A percentile compares a stretch with the other conserved stretches of the same genome.
Evolutionary conservation across 1,140 invertebrate genomes (phyloP).

Genomic region (Bombus confusus): DNA sequence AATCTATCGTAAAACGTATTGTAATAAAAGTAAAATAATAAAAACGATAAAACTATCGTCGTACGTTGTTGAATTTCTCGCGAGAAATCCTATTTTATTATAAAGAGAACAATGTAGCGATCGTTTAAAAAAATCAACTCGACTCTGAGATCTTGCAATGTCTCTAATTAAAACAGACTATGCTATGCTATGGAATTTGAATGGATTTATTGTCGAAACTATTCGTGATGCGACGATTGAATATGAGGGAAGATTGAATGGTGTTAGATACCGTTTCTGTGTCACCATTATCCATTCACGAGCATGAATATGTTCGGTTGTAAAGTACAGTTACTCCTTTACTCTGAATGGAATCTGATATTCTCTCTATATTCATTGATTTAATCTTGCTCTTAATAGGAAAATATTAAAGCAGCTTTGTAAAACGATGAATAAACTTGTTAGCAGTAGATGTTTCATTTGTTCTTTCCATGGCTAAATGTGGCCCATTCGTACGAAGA

Average conservation of each 20-base stretch:
- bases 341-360: conserved; percentile 16
- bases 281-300: conserved; percentile 32
- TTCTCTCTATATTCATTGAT: background rate
- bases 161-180: background rate
- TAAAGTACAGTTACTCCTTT: conserved; percentile 11
- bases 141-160: background rate
- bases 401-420: background rate
- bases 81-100: too few relatives aligned
- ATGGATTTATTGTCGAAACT: conserved; percentile 17
- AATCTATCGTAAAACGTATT: too few relatives aligned
- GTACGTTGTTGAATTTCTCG: too few relatives aligned
- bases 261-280: conserved; percentile 3
- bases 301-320: conserved; percentile 11
- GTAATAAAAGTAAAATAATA: too few relatives aligned
- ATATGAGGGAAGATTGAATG: background rate
- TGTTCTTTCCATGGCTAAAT: background rate
- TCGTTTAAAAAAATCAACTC: background rate
- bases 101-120: too few relatives aligned
- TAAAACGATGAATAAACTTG: background rate
- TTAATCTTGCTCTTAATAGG: too few relatives aligned
- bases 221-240: background rate
- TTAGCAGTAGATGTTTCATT: background rate
- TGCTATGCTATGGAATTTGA: background rate
- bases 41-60: too few relatives aligned
- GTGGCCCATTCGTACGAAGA: too few relatives aligned